Conservation (phyloP, 2,888 invertebrate species). For the Hemithea aestivaria region DNA sequence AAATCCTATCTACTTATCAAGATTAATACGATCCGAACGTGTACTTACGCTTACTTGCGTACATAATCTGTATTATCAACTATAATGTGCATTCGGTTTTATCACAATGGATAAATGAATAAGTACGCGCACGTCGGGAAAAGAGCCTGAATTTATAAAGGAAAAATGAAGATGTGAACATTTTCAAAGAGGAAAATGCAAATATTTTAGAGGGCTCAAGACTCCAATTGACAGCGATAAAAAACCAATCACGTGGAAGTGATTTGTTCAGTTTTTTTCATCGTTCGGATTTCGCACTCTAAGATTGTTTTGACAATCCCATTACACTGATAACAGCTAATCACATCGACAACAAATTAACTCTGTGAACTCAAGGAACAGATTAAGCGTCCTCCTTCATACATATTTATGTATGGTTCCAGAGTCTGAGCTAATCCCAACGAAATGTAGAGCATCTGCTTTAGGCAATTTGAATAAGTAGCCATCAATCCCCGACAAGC, state of each 20-base stretch:
- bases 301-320: background rate
- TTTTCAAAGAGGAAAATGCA: constrained; percentile 1
- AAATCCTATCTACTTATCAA: constrained; percentile 58
- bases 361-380: background rate
- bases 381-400: background rate
- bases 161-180: constrained; percentile 12
- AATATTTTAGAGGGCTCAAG: constrained; percentile 5
- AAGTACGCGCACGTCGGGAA: background rate
- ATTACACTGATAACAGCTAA: too few relatives aligned
- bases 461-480: constrained; percentile 35
- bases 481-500: constrained; percentile 22
- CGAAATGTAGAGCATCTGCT: constrained; percentile 11
- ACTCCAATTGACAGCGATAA: constrained; percentile 12
- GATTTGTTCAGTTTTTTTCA: constrained; percentile 14
- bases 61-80: constrained; percentile 9
- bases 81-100: background rate
- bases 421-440: constrained; percentile 5
- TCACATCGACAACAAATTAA: background rate
- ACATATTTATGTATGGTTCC: background rate
- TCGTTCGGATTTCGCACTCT: constrained; percentile 2
- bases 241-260: constrained; percentile 18
- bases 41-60: constrained; percentile 5
- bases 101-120: constrained; percentile 4
- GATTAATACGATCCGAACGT: constrained; percentile 47
- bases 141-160: constrained; percentile 3